These are phyloP conservation scores for Drosophila kambysellisi DNA, from an alignment of 2,888 invertebrate species.

Conservation along the genomic window DNA sequence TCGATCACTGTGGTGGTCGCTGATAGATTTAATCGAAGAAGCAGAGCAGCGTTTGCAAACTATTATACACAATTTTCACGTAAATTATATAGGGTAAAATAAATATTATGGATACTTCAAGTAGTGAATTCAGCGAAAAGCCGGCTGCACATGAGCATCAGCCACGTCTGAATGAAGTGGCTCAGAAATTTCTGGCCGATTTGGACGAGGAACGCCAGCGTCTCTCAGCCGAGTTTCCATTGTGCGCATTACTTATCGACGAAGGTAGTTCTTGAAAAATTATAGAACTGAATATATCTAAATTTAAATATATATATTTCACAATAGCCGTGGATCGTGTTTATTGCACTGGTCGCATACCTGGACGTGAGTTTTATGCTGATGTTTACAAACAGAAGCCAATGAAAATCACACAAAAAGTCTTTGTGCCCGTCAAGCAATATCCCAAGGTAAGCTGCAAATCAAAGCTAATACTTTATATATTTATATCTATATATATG, in stretches of 20 bases:
- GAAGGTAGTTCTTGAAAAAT: slow-evolving; percentile 68
- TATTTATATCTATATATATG: not conserved
- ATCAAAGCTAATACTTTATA: too few species aligned
- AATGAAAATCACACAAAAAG: slow-evolving; percentile 83
- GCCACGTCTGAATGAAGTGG: slow-evolving; percentile 81
- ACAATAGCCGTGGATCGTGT: slow-evolving; percentile 89
- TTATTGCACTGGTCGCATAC: slow-evolving; percentile 89
- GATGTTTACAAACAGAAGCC: slow-evolving; percentile 89
- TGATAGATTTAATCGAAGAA: slow-evolving; percentile 27
- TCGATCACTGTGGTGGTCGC: slow-evolving; percentile 11
- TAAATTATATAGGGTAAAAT: slow-evolving; percentile 18
- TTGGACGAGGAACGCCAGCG: slow-evolving; percentile 78
- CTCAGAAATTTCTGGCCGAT: slow-evolving; percentile 82
- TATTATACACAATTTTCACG: slow-evolving; percentile 59
- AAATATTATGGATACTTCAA: slow-evolving; percentile 53
- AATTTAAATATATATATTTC: not conserved
- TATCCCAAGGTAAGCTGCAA: slow-evolving; percentile 77
- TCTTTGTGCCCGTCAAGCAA: slow-evolving; percentile 85
- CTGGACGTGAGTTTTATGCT: slow-evolving; percentile 89
- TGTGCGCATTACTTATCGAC: slow-evolving; percentile 81
- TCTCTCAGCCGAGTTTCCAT: slow-evolving; percentile 76
- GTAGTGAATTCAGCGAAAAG: slow-evolving; percentile 59
- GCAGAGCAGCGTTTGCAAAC: slow-evolving; percentile 26
- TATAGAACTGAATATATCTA: not conserved
- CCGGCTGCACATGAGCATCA: slow-evolving; percentile 65